Evolutionary conservation across 2,113 vertebrate genomes (phyloP), one percentile per base, ranked within the genome.

Genomic region (Morone saxatilis): DNA sequence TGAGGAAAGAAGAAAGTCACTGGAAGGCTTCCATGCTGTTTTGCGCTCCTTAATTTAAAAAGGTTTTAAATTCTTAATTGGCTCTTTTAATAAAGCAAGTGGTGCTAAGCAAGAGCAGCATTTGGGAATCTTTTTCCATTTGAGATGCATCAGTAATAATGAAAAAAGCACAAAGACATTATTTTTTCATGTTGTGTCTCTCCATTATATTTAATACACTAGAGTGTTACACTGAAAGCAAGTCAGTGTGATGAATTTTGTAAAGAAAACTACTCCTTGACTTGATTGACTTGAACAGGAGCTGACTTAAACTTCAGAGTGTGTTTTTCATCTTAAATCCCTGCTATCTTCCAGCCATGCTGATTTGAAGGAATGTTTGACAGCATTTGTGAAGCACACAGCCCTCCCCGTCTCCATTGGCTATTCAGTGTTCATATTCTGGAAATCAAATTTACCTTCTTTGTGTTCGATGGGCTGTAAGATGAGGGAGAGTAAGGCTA

Each of bases 101-200:
- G 50, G 45, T 79, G 76, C 77, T 68, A 86, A 80, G 89, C 81
- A 90, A 88, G 65, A 72, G 81, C 53, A 75, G 86, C 78, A 71
- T 53, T 31, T 70, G 89, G 68, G 78, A 69, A 61, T 85, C 86
- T 57, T 74, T 67, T 89, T 89, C 87, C 86, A 91, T 88, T 90
- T 86, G 87, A 89, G 90, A 89, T 86, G 73, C 91, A 93, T 93
- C 88, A 92, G 89, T 93, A 89, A 73, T 85, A 87, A 92, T 84
- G 86, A 72, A 87, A 86, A 82, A 90, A 83, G 72, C 70, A 90
- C 82, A 92, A 89, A 87, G 85, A 61, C 31, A 83, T 94, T 51
- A 2, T 86, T 91, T 73, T 91, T 93, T 89, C 57, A 93, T 86
- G 63, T 73, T 74, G 47, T 60, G 69, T 77, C 76, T 78, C 60